phyloP scores from a whole-genome alignment of 1,140 invertebrate species.

The Manduca sexta region DNA sequence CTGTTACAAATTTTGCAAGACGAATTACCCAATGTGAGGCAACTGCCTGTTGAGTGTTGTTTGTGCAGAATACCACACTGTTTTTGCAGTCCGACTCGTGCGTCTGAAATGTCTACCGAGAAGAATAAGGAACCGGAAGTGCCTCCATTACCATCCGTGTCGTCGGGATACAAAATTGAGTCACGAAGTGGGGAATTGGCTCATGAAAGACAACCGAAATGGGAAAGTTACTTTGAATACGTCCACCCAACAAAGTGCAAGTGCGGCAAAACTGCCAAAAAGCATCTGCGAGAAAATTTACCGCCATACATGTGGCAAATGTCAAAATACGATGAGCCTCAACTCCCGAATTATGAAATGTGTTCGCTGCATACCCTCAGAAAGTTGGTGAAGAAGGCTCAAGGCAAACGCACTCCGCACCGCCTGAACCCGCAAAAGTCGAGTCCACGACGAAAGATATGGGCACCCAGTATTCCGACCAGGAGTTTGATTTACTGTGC shows the following conservation, averaged over 20 bases:
- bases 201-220: constrained; percentile 50
- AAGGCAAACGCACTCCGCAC: constrained; percentile 16
- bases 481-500: constrained; percentile 42
- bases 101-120: constrained; percentile 9
- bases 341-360: constrained; percentile 44
- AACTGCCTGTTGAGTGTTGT: constrained; percentile 29
- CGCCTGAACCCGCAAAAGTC: constrained; percentile 5
- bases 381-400: constrained; percentile 32
- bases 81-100: constrained; percentile 30
- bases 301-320: constrained; percentile 55
- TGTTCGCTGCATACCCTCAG: constrained; percentile 41
- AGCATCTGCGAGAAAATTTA: constrained; percentile 46
- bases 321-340: constrained; percentile 35
- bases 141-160: background rate
- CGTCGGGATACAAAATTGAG: constrained; percentile 26
- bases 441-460: constrained; percentile 34
- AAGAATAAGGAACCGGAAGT: background rate
- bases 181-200: constrained; percentile 24
- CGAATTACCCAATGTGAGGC: constrained; percentile 37
- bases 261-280: constrained; percentile 44
- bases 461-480: constrained; percentile 42
- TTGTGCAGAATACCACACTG: constrained; percentile 39
- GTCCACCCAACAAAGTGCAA: constrained; percentile 36
- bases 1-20: constrained; percentile 52
- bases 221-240: constrained; percentile 45